Base-by-base conservation (phyloP, 2,113 vertebrate genomes). In the Telmatochromis sp. region DNA sequence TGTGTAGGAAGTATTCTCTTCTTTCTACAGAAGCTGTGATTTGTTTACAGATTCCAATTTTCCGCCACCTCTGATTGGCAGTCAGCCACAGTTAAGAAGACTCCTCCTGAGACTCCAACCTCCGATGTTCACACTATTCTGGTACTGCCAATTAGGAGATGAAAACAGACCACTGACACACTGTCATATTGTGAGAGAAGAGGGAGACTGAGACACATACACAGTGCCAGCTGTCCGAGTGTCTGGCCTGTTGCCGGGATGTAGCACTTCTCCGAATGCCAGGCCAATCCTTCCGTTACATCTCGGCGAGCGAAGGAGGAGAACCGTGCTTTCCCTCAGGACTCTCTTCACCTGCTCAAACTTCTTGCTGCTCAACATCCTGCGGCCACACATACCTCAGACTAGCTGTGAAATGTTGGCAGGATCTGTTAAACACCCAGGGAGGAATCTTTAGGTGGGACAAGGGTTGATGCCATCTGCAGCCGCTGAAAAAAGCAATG, bases 221-320 rank as follows among this genome's bases (percentile, higher is more conserved):
- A 53, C 17, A 4, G 70, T 83, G 86, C 84, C 93, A 93, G 92
- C 94, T 95, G 94, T 88, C 93, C 70, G 53, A 91, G 86, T 84
- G 89, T 86, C 93, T 94, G 96, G 94, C 91, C 82, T 23, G 81
- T 83, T 92, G 95, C 95, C 94, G 40, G 91, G 81, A 89, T 91
- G 94, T 89, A 92, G 93, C 90, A 89, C 92, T 95, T 93, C 88
- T 89, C 82, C 17, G 88, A 82, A 94, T 95, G 90, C 90, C 93
- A 80, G 53, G 26, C 81, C 88, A 78, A 94, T 94, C 94, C 93
- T 92, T 92, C 79, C 86, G 93, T 92, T 91, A 65, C 70, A 47
- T 95, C 93, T 94, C 42, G 5, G 87, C 68, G 80, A 87, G 84
- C 21, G 63, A 65, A 87, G 83, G 49, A 84, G 91, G 81, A 89